Evolutionary conservation across 2,888 invertebrate genomes (phyloP).

Genomic region (Silvanus unidentatus): DNA sequence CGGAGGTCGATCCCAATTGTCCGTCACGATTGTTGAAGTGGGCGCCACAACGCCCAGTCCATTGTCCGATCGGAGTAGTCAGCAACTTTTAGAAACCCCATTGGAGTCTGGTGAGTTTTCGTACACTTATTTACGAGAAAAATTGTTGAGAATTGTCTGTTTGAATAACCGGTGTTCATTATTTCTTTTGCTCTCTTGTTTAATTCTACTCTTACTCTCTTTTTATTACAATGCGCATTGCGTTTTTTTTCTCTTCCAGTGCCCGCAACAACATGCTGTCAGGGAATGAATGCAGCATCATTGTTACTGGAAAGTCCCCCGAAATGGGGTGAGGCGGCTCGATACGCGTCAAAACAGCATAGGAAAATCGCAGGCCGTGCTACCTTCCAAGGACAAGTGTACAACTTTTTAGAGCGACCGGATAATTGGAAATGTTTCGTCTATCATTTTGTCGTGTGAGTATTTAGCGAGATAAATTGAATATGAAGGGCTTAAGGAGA

Average conservation of each 20-base stretch:
- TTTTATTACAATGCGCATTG: no score
- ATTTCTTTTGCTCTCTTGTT: no score
- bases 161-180: no score
- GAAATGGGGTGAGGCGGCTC: slow-evolving; percentile 53
- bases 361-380: slow-evolving; percentile 56
- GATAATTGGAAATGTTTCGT: slow-evolving; percentile 80
- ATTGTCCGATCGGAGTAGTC: slow-evolving; percentile 41
- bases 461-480: slow-evolving; percentile 35
- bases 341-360: slow-evolving; percentile 58
- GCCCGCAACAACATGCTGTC: slow-evolving; percentile 34
- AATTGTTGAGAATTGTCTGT: no score
- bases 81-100: slow-evolving; percentile 43
- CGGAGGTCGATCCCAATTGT: slow-evolving; percentile 41
- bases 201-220: no score
- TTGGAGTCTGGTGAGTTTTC: slow-evolving; percentile 30
- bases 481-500: no score
- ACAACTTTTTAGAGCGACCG: slow-evolving; percentile 78
- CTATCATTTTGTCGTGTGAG: slow-evolving; percentile 77
- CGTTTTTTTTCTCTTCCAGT: slow-evolving; percentile 21
- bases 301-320: slow-evolving; percentile 46
- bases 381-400: slow-evolving; percentile 71
- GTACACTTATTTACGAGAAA: background rate
- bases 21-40: slow-evolving; percentile 45
- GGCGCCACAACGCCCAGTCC: slow-evolving; percentile 41
- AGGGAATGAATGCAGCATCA: slow-evolving; percentile 40